Evolutionary conservation across 2,888 invertebrate genomes (phyloP), one percentile per base, ranked within the genome.

Genomic region (Kuschelorhynchus macadamiae): DNA sequence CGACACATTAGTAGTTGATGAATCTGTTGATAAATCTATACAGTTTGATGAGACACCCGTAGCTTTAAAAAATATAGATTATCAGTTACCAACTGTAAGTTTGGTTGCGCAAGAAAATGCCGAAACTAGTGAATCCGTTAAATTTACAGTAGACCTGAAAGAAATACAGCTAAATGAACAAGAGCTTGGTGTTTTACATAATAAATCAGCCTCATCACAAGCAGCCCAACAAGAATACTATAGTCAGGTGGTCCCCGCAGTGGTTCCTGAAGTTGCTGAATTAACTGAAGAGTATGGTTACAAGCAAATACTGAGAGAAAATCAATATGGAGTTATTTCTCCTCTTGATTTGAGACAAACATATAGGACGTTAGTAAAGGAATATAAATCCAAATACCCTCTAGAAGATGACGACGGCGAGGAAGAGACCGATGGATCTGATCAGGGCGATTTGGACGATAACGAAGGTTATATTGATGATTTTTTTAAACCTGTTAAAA

Each of bases 281-380:
- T 9, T 39, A 21, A 52, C 17, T 36, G 44, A 65, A 18, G 32
- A 46, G n/a, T 66, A 70, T 12, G 39, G 20, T 21, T 25, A 53
- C 39, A 33, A 52, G 12, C 44, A 60, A 12, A 75, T 74, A 9
- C 61, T 71, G 17, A 76, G 70, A 62, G 74, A 76, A 67, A 76
- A 77, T 52, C 69, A 69, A 65, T 74, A 72, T 42, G 77, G 77
- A 1, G 77, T 77, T 5, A 63, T 69, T 21, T 68, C 74, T 2
- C 75, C 75, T 20, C 32, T 74, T 44, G 70, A 74, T 39, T 30
- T 76, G 16, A 69, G 76, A 49, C 36, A 69, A 21, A 67, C 64
- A 41, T 78, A 77, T 66, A 74, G 75, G 69, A 68, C 76, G 14
- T 77, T 79, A 9, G 72, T 80, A 36, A 65, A 74, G 47, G 76